Conservation (phyloP, 2,888 invertebrate species). For the Fragum whitleyi region DNA sequence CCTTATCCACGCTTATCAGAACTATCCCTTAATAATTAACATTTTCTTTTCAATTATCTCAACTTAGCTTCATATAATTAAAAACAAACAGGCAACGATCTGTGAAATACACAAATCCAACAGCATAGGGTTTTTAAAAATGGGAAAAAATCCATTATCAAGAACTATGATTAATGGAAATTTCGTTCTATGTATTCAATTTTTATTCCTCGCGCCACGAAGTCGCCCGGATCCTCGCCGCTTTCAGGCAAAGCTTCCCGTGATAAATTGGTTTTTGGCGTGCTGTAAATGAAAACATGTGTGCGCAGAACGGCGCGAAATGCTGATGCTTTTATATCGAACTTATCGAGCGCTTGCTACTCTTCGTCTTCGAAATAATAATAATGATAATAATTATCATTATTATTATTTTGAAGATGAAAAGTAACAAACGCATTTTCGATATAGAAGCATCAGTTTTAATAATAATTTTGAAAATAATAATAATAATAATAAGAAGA, state of each 20-base stretch:
- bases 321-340: conserved; percentile 1
- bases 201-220: conserved; percentile 58
- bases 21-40: too few relatives aligned
- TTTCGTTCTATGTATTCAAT: conserved; percentile 65
- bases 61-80: too few relatives aligned
- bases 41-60: too few relatives aligned
- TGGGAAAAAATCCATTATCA: background rate
- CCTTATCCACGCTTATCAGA: too few relatives aligned
- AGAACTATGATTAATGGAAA: conserved; percentile 52
- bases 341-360: background rate
- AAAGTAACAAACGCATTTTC: too few relatives aligned
- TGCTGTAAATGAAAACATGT: conserved; percentile 54
- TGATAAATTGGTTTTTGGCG: conserved; percentile 63
- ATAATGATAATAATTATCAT: too few relatives aligned
- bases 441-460: background rate
- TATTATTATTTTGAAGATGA: too few relatives aligned
- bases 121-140: too few relatives aligned
- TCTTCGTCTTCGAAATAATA: too few relatives aligned
- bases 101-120: too few relatives aligned
- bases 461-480: background rate
- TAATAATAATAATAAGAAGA: too few relatives aligned
- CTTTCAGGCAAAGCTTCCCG: conserved; percentile 40
- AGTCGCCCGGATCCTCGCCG: conserved; percentile 38
- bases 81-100: too few relatives aligned
- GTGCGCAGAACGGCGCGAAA: conserved; percentile 27